Evolutionary conservation across 2,113 vertebrate genomes (phyloP).

Genomic region (Empidonax traillii): DNA sequence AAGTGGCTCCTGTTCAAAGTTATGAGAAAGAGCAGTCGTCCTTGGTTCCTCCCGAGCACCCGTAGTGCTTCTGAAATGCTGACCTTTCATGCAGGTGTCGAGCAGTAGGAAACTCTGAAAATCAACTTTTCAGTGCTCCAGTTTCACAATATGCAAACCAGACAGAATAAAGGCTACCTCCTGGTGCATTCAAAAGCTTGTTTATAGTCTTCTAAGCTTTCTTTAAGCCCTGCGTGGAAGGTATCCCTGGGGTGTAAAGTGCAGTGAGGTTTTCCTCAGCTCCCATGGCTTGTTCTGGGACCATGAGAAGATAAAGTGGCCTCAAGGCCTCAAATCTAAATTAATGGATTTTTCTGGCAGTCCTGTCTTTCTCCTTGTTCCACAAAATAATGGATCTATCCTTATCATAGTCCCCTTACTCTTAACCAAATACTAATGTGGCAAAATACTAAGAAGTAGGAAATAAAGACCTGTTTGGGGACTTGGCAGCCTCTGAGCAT

Average conservation of each 20-base stretch:
- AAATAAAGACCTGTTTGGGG: not conserved
- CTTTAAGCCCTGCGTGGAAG: not conserved
- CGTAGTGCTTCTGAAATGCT: not conserved
- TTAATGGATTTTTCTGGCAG: not conserved
- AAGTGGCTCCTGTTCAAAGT: not conserved
- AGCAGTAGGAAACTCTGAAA: not conserved
- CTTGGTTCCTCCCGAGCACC: not conserved
- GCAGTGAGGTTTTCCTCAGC: not conserved
- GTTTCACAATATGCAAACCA: not conserved
- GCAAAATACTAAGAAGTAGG: not conserved
- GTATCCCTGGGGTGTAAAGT: accelerated
- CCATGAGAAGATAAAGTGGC: not conserved
- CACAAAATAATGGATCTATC: not conserved
- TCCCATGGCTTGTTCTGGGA: not conserved
- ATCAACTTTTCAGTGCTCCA: not conserved
- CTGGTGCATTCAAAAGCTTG: not conserved
- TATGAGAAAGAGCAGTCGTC: not conserved
- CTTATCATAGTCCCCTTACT: accelerated
- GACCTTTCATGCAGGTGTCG: not conserved
- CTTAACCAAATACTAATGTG: not conserved
- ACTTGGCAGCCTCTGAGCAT: not conserved
- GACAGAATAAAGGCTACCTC: not conserved
- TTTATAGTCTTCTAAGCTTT: not conserved
- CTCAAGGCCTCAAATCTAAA: not conserved
- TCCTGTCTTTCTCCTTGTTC: not conserved